phyloP scores from a whole-genome alignment of 1,140 invertebrate species.

The Calycopis cecrops region DNA sequence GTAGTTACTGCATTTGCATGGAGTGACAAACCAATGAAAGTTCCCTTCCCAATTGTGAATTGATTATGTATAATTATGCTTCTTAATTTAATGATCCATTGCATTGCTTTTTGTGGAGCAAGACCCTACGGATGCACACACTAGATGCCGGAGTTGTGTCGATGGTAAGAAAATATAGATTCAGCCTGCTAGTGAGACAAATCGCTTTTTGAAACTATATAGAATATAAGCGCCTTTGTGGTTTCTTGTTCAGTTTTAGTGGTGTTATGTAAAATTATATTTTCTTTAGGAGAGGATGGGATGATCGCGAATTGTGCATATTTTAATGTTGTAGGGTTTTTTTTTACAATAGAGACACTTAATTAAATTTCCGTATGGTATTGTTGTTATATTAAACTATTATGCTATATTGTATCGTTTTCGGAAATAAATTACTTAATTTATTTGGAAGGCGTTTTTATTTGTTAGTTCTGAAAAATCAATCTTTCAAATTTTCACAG shows the following conservation, averaged over 20 bases:
- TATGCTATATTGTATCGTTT: constrained; percentile 72
- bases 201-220: constrained; percentile 36
- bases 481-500: no score
- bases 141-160: background rate
- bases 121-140: no score
- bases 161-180: constrained; percentile 3
- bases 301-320: constrained; percentile 36
- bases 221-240: constrained; percentile 30
- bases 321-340: constrained; percentile 33
- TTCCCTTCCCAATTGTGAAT: no score
- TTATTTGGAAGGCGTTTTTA: constrained; percentile 35
- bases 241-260: constrained; percentile 30
- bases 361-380: constrained; percentile 58
- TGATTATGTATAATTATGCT: no score
- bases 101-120: no score
- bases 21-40: no score
- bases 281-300: constrained; percentile 33
- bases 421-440: constrained; percentile 72
- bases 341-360: constrained; percentile 49
- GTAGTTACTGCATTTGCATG: no score
- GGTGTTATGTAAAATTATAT: constrained; percentile 31
- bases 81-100: no score
- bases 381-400: constrained; percentile 68
- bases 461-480: no score
- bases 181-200: constrained; percentile 31